phyloP scores from a whole-genome alignment of 30 jellyfish, hydroid and myxozoan species.

The Pelagia noctiluca region DNA sequence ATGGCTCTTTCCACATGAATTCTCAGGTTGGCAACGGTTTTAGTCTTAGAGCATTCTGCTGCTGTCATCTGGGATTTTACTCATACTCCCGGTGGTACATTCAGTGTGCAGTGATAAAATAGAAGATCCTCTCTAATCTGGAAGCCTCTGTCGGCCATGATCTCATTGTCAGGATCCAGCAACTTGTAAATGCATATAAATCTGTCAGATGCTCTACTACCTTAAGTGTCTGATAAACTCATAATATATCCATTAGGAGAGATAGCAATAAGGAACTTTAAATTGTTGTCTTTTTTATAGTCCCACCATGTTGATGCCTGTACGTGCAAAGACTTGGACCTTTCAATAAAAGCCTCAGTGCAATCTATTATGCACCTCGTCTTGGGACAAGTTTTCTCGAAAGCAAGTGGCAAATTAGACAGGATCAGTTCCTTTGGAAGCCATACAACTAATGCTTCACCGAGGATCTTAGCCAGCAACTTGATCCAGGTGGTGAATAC shows the following conservation, averaged over 20 bases:
- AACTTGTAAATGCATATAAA: constrained; percentile 33
- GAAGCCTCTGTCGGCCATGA: constrained; percentile 68
- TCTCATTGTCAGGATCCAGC: constrained; percentile 62
- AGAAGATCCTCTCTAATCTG: constrained; percentile 50
- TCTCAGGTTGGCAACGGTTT: constrained; percentile 68
- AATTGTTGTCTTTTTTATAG: constrained; percentile 27
- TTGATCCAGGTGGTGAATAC: constrained; percentile 39
- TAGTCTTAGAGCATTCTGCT: constrained; percentile 61
- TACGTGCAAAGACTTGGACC: constrained; percentile 28
- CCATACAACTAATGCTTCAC: constrained; percentile 22
- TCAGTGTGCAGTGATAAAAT: constrained; percentile 21
- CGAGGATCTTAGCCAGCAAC: constrained; percentile 6
- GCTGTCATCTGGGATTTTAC: constrained; percentile 71
- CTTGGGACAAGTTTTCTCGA: background rate
- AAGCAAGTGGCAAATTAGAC: constrained; percentile 20
- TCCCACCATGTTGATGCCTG: constrained; percentile 58
- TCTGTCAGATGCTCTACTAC: constrained; percentile 41
- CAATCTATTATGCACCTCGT: constrained; percentile 36
- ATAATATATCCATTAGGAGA: constrained; percentile 37
- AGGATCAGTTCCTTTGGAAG: constrained; percentile 17
- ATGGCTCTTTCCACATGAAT: constrained; percentile 82
- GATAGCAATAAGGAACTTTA: constrained; percentile 21
- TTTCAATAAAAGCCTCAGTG: constrained; percentile 34
- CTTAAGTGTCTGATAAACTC: constrained; percentile 20
- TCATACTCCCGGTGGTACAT: constrained; percentile 89